Percentiles rank a stretch among this genome's conserved stretches.
These are phyloP conservation scores for Chrysina gloriosa DNA, from an alignment of 2,888 invertebrate species.

Conservation along the genomic window DNA sequence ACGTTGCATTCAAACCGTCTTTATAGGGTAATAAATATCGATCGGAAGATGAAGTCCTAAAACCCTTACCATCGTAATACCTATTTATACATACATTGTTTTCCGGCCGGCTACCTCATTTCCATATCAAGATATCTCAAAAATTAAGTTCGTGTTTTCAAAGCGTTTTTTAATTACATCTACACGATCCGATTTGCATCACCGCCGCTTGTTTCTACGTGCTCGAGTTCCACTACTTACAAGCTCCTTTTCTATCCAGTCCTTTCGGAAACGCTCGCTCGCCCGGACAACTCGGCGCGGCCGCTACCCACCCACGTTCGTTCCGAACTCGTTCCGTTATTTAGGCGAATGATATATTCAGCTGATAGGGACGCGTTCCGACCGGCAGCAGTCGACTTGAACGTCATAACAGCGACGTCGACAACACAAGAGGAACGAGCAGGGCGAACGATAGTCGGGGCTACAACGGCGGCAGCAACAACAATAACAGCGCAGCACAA, in stretches of 20 bases:
- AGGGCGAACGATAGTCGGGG: background rate
- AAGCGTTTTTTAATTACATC: slow-evolving; percentile 32
- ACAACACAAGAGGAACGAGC: background rate
- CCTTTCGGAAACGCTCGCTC: background rate
- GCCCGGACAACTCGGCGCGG: too few relatives aligned
- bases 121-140: slow-evolving; percentile 26
- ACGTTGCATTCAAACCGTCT: too few relatives aligned
- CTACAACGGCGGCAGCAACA: slow-evolving; percentile 4
- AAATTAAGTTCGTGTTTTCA: slow-evolving; percentile 33
- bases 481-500: slow-evolving; percentile 6
- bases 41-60: slow-evolving; percentile 3
- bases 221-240: background rate
- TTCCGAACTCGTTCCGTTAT: slow-evolving; percentile 14
- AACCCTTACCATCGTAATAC: slow-evolving; percentile 10
- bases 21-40: slow-evolving; percentile 3
- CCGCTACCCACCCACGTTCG: background rate
- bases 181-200: slow-evolving; percentile 27
- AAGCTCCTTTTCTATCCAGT: background rate
- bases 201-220: background rate
- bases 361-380: slow-evolving; percentile 10
- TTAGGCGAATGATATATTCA: slow-evolving; percentile 19
- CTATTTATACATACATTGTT: slow-evolving; percentile 28
- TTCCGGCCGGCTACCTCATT: background rate
- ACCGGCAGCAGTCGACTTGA: background rate
- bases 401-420: background rate